A percentile compares a stretch with the other conserved stretches of the same genome.
phyloP scores from a whole-genome alignment of 2,113 vertebrate genomes.

The Heterotis niloticus region DNA sequence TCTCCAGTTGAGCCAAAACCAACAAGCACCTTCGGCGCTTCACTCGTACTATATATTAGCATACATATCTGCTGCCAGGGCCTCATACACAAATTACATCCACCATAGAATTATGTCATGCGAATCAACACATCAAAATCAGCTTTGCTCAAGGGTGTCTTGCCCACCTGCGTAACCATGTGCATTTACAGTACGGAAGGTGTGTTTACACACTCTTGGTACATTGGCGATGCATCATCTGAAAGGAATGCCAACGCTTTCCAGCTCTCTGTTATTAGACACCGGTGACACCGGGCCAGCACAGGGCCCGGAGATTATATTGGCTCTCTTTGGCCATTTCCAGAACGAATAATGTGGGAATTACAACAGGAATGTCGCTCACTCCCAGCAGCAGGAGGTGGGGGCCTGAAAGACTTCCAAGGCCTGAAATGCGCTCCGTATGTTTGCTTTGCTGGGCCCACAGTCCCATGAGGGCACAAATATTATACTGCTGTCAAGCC shows the following conservation, averaged over 20 bases:
- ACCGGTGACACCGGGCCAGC: conserved; percentile 32
- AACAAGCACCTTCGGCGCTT: neutral
- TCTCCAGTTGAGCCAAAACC: neutral
- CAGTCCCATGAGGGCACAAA: conserved; percentile 41
- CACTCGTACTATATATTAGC: neutral
- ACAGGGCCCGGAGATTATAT: conserved; percentile 32
- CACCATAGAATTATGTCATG: neutral
- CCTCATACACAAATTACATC: neutral
- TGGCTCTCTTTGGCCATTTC: conserved; percentile 34
- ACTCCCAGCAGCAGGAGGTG: conserved; percentile 26
- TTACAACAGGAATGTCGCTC: conserved; percentile 36
- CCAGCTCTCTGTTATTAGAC: conserved; percentile 38
- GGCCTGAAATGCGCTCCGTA: conserved; percentile 19
- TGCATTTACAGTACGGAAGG: conserved; percentile 30
- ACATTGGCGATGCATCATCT: conserved; percentile 37
- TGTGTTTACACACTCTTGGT: conserved; percentile 36
- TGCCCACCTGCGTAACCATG: neutral
- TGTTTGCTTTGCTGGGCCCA: conserved; percentile 32
- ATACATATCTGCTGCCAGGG: no score
- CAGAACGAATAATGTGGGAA: conserved; percentile 47
- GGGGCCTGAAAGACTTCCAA: conserved; percentile 28
- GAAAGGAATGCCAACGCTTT: conserved; percentile 24
- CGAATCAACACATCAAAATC: neutral
- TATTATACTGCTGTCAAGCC: conserved; percentile 36
- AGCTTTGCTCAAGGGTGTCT: neutral